A percentile compares a stretch with the other conserved stretches of the same genome.
phyloP scores from a whole-genome alignment of 2,888 invertebrate species.

The Acronicta aceris region DNA sequence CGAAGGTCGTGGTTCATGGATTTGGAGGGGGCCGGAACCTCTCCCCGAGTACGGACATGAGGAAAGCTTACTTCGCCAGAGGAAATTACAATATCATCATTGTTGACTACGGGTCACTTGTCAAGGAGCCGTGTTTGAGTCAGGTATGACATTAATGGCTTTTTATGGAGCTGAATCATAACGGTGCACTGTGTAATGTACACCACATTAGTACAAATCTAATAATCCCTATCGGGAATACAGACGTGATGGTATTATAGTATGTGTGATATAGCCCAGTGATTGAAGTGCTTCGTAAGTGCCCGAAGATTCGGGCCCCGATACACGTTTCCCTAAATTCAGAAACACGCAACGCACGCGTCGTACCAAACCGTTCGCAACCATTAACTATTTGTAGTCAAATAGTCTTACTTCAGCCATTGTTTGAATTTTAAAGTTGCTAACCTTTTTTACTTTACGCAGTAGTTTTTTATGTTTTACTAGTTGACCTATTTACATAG shows the following conservation, averaged over 20 bases:
- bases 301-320: too few relatives aligned
- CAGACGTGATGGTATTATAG: too few relatives aligned
- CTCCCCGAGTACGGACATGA: conserved; percentile 95
- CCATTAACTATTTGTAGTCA: too few relatives aligned
- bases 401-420: not conserved
- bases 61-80: conserved; percentile 94
- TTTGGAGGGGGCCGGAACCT: conserved; percentile 95
- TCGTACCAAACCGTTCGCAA: too few relatives aligned
- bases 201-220: too few relatives aligned
- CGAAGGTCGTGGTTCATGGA: conserved; percentile 97
- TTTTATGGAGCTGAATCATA: too few relatives aligned
- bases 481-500: not conserved
- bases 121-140: conserved; percentile 94
- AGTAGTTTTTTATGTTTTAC: not conserved
- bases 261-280: too few relatives aligned
- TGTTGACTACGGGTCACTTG: conserved; percentile 94
- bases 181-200: too few relatives aligned
- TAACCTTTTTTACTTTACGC: not conserved
- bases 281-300: too few relatives aligned
- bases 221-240: too few relatives aligned
- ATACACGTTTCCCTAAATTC: too few relatives aligned
- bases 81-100: conserved; percentile 96
- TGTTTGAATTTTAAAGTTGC: not conserved
- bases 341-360: too few relatives aligned
- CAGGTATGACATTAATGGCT: conserved; percentile 89